Base-by-base conservation (phyloP, 2,797 vertebrate genomes). In the Galago senegalensis region DNA sequence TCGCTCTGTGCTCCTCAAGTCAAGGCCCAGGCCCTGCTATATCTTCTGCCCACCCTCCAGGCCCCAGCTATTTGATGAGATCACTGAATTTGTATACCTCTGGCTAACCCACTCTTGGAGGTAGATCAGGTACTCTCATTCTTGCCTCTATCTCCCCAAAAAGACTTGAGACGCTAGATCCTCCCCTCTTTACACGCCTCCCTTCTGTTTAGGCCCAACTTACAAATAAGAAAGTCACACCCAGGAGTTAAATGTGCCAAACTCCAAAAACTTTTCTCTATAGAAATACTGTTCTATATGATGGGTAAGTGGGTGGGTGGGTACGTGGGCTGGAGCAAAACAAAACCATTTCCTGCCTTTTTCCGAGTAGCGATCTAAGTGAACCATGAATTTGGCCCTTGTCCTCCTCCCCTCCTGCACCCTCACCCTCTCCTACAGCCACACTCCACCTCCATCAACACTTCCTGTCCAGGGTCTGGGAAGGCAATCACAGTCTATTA, bases 311-410 rank as follows among this genome's bases (percentile, higher is more conserved):
- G 49, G 31, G 73, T 40, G 70, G 69, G 29, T 72, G 17, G 65
- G 56, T 46, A 88, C 85, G 58, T 31, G 73, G 56, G 75, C 40
- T 81, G 10, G 31, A 60, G 65, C 82, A 93, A 96, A 95, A 87
- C 46, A 76, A 89, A 91, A 83, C 63, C 10, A 60, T 94, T 95
- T 91, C 93, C 82, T 91, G 85, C 53, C 80, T 58, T 84, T 90
- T 82, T 90, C 69, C 1, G 2, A 83, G 88, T 86, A 75, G 82
- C 13, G 53, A 80, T 69, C 63, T 89, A 87, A 83, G 61, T 72
- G 37, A 91, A 95, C 94, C 21, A n/a, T 81, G 58, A 87, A 61
- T 56, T 86, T 82, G 70, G 29, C 79, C 53, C 80, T 72, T 3
- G 2, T 65, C 53, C 29, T 88, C 79, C 72, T 65, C n/a, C 69